Percentiles rank a stretch among this genome's conserved stretches.
Evolutionary conservation across 2,797 vertebrate genomes (phyloP).

Genomic region (Cottoperca gobio): DNA sequence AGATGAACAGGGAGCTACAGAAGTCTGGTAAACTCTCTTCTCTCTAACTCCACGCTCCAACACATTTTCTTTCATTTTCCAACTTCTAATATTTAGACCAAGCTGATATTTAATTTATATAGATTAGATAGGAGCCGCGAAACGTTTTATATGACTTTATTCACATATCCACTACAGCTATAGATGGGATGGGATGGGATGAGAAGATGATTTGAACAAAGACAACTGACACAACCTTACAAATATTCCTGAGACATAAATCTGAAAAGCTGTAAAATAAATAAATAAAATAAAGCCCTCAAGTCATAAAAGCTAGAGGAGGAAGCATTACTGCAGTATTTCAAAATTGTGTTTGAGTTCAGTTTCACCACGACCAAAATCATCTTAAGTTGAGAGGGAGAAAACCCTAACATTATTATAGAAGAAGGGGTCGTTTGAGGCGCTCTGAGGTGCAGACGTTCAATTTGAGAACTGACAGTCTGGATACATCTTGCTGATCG

Average conservation of each 20-base stretch:
- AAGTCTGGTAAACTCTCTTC: background rate
- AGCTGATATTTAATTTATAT: slow-evolving; percentile 22
- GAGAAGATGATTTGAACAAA: background rate
- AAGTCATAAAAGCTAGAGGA: slow-evolving; percentile 14
- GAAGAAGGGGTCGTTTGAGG: slow-evolving; percentile 48
- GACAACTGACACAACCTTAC: background rate
- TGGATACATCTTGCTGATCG: slow-evolving; percentile 50
- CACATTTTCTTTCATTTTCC: background rate
- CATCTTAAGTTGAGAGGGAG: slow-evolving; percentile 46
- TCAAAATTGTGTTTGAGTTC: slow-evolving; percentile 29
- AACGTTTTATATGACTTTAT: slow-evolving; percentile 1
- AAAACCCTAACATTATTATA: slow-evolving; percentile 39
- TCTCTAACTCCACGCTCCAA: background rate
- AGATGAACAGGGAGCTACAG: background rate
- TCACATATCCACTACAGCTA: background rate
- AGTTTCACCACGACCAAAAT: slow-evolving; percentile 41
- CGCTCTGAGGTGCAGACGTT: slow-evolving; percentile 53
- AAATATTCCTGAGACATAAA: background rate
- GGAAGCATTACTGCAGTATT: slow-evolving; percentile 17
- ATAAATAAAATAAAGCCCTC: slow-evolving; percentile 10
- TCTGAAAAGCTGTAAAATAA: slow-evolving; percentile 16
- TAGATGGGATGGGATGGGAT: background rate
- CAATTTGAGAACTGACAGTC: slow-evolving; percentile 57
- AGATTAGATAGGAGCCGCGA: slow-evolving; percentile 8
- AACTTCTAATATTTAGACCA: slow-evolving; percentile 18